phyloP scores from a whole-genome alignment of 2,888 invertebrate species.

The Slavum lentiscoides region DNA sequence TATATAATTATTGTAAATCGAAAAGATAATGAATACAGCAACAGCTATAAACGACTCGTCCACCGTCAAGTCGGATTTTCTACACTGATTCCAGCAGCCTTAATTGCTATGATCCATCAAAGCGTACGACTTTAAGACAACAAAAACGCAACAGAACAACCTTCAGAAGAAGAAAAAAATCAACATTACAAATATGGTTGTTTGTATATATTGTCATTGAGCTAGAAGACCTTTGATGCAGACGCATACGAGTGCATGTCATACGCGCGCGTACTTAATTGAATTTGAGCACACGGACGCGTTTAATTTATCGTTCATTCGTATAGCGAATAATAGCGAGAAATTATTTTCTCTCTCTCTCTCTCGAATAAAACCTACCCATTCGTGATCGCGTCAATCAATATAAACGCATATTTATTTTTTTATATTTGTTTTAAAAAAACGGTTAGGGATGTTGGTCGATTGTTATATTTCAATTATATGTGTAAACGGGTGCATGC shows the following conservation, averaged over 20 bases:
- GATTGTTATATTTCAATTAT: constrained; percentile 8
- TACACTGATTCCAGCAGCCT: constrained; percentile 19
- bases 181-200: constrained; percentile 40
- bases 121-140: constrained; percentile 17
- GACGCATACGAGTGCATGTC: not conserved
- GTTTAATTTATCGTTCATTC: constrained; percentile 38
- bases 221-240: constrained; percentile 41
- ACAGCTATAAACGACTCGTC: not conserved
- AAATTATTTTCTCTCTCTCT: constrained; percentile 5
- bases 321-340: constrained; percentile 23
- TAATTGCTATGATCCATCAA: constrained; percentile 39
- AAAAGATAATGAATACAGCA: not conserved
- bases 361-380: constrained; percentile 1
- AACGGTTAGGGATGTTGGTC: constrained; percentile 28
- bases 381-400: constrained; percentile 41
- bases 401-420: not conserved
- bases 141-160: constrained; percentile 37
- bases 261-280: constrained; percentile 25
- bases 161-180: constrained; percentile 29
- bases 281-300: constrained; percentile 21
- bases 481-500: not conserved
- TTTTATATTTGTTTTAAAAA: not conserved
- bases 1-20: not conserved
- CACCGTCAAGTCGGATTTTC: constrained; percentile 17
- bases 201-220: constrained; percentile 20